Evolutionary conservation across 2,113 vertebrate species (phyloP).

Genomic region (Chascanopsetta lugubris): DNA sequence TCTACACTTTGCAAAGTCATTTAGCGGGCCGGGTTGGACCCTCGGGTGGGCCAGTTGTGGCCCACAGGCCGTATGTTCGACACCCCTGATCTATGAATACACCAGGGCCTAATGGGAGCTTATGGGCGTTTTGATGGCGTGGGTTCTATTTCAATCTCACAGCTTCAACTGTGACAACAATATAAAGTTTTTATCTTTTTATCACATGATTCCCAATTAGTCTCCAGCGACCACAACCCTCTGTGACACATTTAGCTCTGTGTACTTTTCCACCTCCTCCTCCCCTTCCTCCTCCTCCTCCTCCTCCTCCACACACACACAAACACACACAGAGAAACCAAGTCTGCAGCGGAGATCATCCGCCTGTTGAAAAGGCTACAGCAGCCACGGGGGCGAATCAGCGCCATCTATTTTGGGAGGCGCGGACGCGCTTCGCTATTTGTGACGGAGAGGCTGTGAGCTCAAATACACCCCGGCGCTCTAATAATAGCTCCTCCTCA

Average conservation of each 20-base stretch:
- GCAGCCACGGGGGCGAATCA: conserved; percentile 32
- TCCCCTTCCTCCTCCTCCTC: neutral
- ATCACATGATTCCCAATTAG: conserved; percentile 3
- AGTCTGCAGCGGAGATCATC: conserved; percentile 17
- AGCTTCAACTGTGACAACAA: neutral
- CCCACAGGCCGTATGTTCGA: too few relatives aligned
- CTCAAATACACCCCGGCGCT: conserved; percentile 60
- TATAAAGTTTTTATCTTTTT: neutral
- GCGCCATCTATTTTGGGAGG: conserved; percentile 54
- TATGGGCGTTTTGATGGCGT: too few relatives aligned
- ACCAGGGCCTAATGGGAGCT: too few relatives aligned
- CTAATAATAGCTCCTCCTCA: conserved; percentile 68
- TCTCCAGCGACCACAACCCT: conserved; percentile 3
- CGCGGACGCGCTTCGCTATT: conserved; percentile 36
- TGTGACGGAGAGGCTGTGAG: conserved; percentile 51
- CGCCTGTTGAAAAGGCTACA: conserved; percentile 43
- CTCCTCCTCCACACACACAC: neutral
- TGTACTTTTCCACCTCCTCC: neutral
- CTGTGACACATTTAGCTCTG: neutral
- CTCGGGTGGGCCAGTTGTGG: too few relatives aligned
- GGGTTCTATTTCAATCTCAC: neutral
- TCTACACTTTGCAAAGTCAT: too few relatives aligned
- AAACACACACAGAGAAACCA: conserved; percentile 29
- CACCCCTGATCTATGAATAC: too few relatives aligned
- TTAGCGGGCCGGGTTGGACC: too few relatives aligned